Percentiles rank a stretch among this genome's conserved stretches.
phyloP scores from a whole-genome alignment of 2,888 invertebrate species.

The Lottia scabra region DNA sequence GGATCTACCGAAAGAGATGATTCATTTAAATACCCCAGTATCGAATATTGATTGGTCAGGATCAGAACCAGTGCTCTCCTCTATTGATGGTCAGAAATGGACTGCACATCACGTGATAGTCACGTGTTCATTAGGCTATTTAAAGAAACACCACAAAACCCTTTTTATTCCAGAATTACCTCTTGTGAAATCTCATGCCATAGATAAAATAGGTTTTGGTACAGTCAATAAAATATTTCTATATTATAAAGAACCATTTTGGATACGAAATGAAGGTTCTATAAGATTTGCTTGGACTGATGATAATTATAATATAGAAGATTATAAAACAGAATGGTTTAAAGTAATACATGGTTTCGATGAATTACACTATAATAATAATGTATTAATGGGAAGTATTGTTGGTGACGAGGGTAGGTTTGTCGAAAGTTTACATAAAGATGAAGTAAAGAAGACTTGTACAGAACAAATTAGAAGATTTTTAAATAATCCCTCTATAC shows the following conservation, averaged over 20 bases:
- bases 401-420: constrained; percentile 79
- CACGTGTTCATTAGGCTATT: constrained; percentile 82
- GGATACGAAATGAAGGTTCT: constrained; percentile 76
- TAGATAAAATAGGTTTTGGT: constrained; percentile 78
- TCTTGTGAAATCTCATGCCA: constrained; percentile 78
- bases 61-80: constrained; percentile 63
- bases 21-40: constrained; percentile 76
- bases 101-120: constrained; percentile 82
- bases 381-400: constrained; percentile 80
- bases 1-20: constrained; percentile 68
- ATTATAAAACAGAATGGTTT: constrained; percentile 73
- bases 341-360: constrained; percentile 80
- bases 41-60: constrained; percentile 78
- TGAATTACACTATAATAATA: constrained; percentile 79
- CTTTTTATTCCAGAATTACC: constrained; percentile 82
- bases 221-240: constrained; percentile 83
- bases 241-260: constrained; percentile 82
- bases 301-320: constrained; percentile 17
- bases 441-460: constrained; percentile 77
- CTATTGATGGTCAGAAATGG: constrained; percentile 33
- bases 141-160: constrained; percentile 80
- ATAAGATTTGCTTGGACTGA: constrained; percentile 50
- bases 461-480: constrained; percentile 78
- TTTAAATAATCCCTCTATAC: constrained; percentile 79
- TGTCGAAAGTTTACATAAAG: constrained; percentile 79